Conservation (phyloP, 2,888 invertebrate genomes). For the Trichopria drosophilae region DNA sequence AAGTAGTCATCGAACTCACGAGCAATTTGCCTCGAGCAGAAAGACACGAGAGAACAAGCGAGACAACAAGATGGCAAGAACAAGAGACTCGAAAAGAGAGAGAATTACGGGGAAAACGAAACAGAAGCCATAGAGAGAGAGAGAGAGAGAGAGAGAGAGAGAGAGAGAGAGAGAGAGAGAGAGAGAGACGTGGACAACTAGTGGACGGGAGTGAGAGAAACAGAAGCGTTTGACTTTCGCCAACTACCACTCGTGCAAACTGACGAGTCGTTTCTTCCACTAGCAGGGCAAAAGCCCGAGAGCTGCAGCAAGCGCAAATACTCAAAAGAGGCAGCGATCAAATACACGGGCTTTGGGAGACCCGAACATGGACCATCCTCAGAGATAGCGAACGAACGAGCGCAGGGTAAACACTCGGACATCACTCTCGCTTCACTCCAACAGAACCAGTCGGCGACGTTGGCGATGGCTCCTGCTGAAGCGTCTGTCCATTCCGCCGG, state of each 20-base stretch:
- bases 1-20: constrained; percentile 26
- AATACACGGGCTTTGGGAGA: constrained; percentile 31
- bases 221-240: constrained; percentile 20
- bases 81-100: constrained; percentile 4
- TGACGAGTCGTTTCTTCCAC: constrained; percentile 8
- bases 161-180: constrained; percentile 19
- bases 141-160: too few species aligned
- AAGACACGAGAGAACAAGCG: constrained; percentile 28
- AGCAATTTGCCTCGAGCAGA: constrained; percentile 37
- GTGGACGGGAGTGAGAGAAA: too few species aligned
- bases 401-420: constrained; percentile 44
- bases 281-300: constrained; percentile 16
- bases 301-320: constrained; percentile 39
- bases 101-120: too few species aligned
- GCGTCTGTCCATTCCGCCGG: constrained; percentile 9
- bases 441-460: too few species aligned
- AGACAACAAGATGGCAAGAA: not conserved
- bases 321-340: constrained; percentile 32
- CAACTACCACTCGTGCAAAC: not conserved
- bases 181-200: constrained; percentile 16
- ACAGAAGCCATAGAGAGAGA: too few species aligned
- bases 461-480: constrained; percentile 15
- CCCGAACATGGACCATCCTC: constrained; percentile 11
- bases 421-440: too few species aligned
- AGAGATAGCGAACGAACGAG: constrained; percentile 32